Conservation (phyloP, 2,113 vertebrate genomes). For the Brachypteracias leptosomus region DNA sequence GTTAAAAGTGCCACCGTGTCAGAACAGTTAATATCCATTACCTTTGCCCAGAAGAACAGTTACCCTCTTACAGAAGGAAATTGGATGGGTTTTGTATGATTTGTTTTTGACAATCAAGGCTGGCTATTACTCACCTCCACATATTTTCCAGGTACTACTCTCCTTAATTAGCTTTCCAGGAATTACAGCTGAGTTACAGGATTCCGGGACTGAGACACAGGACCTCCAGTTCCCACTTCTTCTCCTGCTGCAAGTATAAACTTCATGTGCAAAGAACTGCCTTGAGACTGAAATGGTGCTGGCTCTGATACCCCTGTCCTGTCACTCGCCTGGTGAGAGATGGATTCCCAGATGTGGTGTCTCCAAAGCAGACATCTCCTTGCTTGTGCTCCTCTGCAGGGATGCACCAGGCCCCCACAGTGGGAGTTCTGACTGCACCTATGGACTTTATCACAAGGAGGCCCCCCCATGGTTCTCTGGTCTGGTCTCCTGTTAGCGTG, state of each 20-base stretch:
- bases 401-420: neutral
- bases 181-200: neutral
- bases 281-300: neutral
- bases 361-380: neutral
- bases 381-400: neutral
- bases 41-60: neutral
- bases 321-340: neutral
- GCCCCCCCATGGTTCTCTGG: fast-evolving
- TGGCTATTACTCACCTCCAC: neutral
- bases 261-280: neutral
- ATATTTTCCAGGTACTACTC: neutral
- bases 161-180: constrained; percentile 11
- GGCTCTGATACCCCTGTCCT: neutral
- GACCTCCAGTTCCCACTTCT: neutral
- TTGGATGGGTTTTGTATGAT: neutral
- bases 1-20: neutral
- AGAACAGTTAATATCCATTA: neutral
- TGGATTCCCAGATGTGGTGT: neutral
- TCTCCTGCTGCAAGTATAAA: neutral
- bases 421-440: neutral
- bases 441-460: fast-evolving
- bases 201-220: neutral
- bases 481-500: neutral
- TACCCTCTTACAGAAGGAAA: neutral
- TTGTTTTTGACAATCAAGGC: neutral